A percentile compares a stretch with the other conserved stretches of the same genome.
phyloP scores from a whole-genome alignment of 1,140 invertebrate genomes.

The Lineus longissimus region DNA sequence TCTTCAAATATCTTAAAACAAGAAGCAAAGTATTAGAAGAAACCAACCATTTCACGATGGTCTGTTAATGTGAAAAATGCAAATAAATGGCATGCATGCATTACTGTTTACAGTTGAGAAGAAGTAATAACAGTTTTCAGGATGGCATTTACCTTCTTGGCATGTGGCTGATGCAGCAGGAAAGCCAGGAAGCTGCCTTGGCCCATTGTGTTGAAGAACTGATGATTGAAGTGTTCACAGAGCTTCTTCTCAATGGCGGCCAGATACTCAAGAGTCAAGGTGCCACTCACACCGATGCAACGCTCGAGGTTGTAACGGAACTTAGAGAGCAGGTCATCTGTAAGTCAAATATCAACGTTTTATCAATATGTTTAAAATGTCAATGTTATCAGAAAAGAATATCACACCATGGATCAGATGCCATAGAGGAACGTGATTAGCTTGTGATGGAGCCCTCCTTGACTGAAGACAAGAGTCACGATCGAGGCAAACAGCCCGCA shows the following conservation, averaged over 20 bases:
- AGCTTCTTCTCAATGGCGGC: conserved; percentile 43
- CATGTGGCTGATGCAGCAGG: conserved; percentile 24
- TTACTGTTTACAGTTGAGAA: too few relatives aligned
- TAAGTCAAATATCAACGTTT: conserved; percentile 13
- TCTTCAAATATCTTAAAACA: conserved; percentile 39
- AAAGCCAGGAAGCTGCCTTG: conserved; percentile 43
- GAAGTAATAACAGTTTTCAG: too few relatives aligned
- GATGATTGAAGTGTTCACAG: conserved; percentile 33
- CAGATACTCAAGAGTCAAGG: conserved; percentile 31
- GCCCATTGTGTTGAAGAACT: conserved; percentile 34
- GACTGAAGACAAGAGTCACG: too few relatives aligned
- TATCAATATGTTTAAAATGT: too few relatives aligned
- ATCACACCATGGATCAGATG: too few relatives aligned
- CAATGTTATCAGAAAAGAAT: too few relatives aligned
- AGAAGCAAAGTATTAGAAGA: conserved; percentile 2
- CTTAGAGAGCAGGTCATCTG: conserved; percentile 30
- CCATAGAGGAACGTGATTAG: too few relatives aligned
- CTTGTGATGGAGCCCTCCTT: too few relatives aligned
- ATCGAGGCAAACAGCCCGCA: too few relatives aligned
- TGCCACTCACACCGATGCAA: conserved; percentile 30
- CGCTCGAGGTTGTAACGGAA: conserved; percentile 36
- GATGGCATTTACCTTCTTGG: conserved; percentile 31
- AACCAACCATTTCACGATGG: too few relatives aligned
- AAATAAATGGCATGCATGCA: too few relatives aligned
- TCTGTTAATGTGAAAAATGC: too few relatives aligned